phyloP scores from a whole-genome alignment of 2,888 invertebrate genomes.

The Ornithoptera priamus region DNA sequence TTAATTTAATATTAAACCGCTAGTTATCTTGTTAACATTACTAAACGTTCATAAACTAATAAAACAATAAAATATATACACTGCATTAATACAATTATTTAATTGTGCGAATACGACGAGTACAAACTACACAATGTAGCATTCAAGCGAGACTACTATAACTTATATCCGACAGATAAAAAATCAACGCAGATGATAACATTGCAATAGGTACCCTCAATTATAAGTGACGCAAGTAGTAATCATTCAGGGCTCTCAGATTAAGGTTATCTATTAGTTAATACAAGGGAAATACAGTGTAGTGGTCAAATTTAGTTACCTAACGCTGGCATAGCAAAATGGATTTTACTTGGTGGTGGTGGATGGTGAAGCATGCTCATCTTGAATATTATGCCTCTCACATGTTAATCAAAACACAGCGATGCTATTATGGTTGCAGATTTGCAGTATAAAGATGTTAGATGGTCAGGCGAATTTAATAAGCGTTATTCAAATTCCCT shows the following conservation, averaged over 20 bases:
- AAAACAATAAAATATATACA: neutral
- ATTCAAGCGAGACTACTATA: neutral
- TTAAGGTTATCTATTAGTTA: slow-evolving; percentile 3
- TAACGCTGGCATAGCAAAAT: no score
- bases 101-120: neutral
- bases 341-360: no score
- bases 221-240: slow-evolving; percentile 7
- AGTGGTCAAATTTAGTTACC: neutral
- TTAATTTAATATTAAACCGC: neutral
- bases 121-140: neutral
- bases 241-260: slow-evolving; percentile 17
- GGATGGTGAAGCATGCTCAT: no score
- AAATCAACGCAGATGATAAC: slow-evolving; percentile 25
- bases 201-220: slow-evolving; percentile 11
- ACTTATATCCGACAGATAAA: slow-evolving; percentile 26
- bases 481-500: no score
- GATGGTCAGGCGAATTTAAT: no score
- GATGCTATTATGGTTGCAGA: no score
- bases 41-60: neutral
- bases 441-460: no score
- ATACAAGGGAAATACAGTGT: neutral
- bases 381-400: no score
- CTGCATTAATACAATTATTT: neutral
- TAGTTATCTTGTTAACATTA: neutral
- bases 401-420: no score